phyloP scores from a whole-genome alignment of 2,888 invertebrate species.

The Drosophila dives region DNA sequence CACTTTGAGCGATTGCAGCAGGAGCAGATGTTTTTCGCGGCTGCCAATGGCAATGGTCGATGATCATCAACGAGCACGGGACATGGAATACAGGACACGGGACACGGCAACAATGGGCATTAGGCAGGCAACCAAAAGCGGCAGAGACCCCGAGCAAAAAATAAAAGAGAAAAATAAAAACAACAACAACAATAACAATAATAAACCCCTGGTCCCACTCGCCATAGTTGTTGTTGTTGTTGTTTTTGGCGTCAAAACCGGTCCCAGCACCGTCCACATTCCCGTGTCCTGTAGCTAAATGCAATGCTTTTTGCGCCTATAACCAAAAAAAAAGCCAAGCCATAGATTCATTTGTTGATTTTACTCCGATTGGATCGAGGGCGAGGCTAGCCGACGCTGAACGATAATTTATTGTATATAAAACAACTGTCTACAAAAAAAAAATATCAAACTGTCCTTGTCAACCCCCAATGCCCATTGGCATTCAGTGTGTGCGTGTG shows the following conservation, averaged over 20 bases:
- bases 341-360: slow-evolving; percentile 62
- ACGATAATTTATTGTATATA: slow-evolving; percentile 22
- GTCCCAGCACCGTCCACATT: slow-evolving; percentile 31
- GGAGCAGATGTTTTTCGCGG: slow-evolving; percentile 82
- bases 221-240: slow-evolving; percentile 11
- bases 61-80: slow-evolving; percentile 21
- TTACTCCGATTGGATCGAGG: slow-evolving; percentile 22
- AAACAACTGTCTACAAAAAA: background rate
- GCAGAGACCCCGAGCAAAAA: slow-evolving; percentile 18
- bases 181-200: slow-evolving; percentile 5
- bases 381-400: background rate
- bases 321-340: slow-evolving; percentile 28
- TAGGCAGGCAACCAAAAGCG: slow-evolving; percentile 36
- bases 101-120: slow-evolving; percentile 71
- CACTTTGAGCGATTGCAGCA: slow-evolving; percentile 77
- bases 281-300: slow-evolving; percentile 50
- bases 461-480: slow-evolving; percentile 32
- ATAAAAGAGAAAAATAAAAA: slow-evolving; percentile 1
- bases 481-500: slow-evolving; percentile 7
- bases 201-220: slow-evolving; percentile 24
- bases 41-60: slow-evolving; percentile 48
- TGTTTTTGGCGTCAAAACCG: slow-evolving; percentile 63
- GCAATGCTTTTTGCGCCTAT: slow-evolving; percentile 55
- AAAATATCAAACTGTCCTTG: slow-evolving; percentile 11
- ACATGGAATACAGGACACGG: slow-evolving; percentile 52